phyloP scores from a whole-genome alignment of 2,113 vertebrate genomes.

The Cyprinodon variegatus region DNA sequence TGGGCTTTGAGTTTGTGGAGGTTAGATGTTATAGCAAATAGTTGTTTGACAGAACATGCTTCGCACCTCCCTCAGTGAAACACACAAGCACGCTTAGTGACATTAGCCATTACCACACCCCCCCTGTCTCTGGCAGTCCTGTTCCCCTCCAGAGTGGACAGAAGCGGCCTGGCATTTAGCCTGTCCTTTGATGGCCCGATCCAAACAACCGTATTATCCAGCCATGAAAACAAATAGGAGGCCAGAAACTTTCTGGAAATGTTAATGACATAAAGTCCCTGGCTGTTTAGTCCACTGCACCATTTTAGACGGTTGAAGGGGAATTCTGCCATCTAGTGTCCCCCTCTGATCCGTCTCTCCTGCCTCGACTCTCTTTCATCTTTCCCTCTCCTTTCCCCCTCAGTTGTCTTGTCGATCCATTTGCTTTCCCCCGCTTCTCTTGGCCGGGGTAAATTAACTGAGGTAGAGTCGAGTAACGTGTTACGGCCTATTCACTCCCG shows the following conservation, averaged over 20 bases:
- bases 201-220: constrained; percentile 41
- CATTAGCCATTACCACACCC: constrained; percentile 48
- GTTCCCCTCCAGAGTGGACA: constrained; percentile 27
- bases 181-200: constrained; percentile 52
- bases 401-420: constrained; percentile 56
- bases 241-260: constrained; percentile 30
- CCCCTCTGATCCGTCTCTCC: too few relatives aligned
- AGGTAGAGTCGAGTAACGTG: background rate
- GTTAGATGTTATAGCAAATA: background rate
- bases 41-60: constrained; percentile 23
- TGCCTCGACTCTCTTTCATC: background rate
- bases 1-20: constrained; percentile 20
- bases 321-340: constrained; percentile 12
- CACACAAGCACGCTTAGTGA: constrained; percentile 21
- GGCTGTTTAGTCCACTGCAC: constrained; percentile 3
- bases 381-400: background rate
- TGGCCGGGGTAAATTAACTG: constrained; percentile 1
- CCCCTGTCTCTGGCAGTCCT: constrained; percentile 44
- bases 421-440: constrained; percentile 12
- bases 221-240: constrained; percentile 15
- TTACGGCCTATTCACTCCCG: background rate
- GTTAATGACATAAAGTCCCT: constrained; percentile 23
- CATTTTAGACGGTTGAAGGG: background rate
- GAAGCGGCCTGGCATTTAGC: constrained; percentile 35
- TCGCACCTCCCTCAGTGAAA: constrained; percentile 5